Conservation (phyloP, 2,797 vertebrate genomes). For the Cheirogaleus major region DNA sequence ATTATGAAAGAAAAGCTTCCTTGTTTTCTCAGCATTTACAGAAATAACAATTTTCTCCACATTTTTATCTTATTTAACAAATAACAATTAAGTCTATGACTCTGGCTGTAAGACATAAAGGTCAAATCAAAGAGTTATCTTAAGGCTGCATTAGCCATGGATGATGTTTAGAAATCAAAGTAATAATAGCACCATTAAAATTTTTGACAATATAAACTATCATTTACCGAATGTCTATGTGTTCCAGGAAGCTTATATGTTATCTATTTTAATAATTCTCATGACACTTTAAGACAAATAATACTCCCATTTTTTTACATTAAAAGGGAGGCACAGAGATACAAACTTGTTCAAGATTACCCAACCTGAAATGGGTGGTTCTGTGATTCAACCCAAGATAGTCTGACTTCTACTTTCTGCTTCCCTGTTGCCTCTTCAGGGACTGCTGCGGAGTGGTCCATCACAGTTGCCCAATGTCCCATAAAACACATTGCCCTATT, state of each 20-base stretch:
- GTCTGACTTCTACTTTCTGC: not conserved
- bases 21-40: not conserved
- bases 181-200: not conserved
- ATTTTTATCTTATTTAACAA: constrained; percentile 32
- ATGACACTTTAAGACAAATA: not conserved
- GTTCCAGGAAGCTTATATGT: not conserved
- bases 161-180: constrained; percentile 8
- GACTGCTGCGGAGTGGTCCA: not conserved
- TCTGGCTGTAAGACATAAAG: constrained; percentile 27
- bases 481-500: not conserved
- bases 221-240: not conserved
- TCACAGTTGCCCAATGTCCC: not conserved
- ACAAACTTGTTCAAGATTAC: not conserved
- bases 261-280: constrained; percentile 11
- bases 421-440: not conserved
- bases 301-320: not conserved
- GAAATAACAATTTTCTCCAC: not conserved
- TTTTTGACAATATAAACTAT: not conserved
- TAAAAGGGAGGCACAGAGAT: not conserved
- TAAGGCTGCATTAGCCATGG: not conserved
- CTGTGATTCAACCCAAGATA: not conserved
- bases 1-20: not conserved
- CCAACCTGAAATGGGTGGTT: not conserved
- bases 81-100: not conserved
- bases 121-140: constrained; percentile 32